Conservation (phyloP, 1,140 invertebrate genomes). For the Oscheius sp. region DNA sequence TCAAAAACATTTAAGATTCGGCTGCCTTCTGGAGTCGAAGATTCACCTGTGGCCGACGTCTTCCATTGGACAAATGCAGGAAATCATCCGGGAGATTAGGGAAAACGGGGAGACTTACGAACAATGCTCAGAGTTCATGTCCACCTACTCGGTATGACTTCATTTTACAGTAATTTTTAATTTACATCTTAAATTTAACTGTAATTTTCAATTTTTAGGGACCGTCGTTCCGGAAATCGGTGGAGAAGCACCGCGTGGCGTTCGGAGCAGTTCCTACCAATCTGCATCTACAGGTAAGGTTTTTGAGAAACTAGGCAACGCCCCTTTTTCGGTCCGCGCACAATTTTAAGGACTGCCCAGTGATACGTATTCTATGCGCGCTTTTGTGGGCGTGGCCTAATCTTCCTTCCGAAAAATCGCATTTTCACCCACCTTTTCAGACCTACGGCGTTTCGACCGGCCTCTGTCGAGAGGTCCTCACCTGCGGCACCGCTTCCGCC, state of each 20-base stretch:
- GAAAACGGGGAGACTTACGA: conserved; percentile 30
- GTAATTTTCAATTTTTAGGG: conserved; percentile 1
- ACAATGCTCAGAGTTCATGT: conserved; percentile 29
- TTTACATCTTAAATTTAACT: not conserved
- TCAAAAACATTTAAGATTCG: not conserved
- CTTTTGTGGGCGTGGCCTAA: no score
- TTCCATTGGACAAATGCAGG: not conserved
- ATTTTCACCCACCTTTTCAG: no score
- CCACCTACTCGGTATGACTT: conserved; percentile 18
- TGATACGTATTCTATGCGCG: no score
- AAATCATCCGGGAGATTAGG: conserved; percentile 8
- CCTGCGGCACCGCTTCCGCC: conserved; percentile 21
- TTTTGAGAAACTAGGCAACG: no score
- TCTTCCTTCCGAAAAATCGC: no score
- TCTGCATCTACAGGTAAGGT: conserved; percentile 25
- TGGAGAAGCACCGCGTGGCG: conserved; percentile 29
- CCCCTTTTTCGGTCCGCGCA: no score
- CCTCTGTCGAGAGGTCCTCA: conserved; percentile 14
- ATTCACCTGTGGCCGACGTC: conserved; percentile 8
- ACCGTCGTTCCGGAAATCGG: conserved; percentile 26
- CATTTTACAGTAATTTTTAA: not conserved
- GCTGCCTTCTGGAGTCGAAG: conserved; percentile 13
- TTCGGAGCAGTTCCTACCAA: conserved; percentile 33
- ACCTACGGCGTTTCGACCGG: conserved; percentile 8
- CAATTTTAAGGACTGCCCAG: no score